These are phyloP conservation scores for Tragelaphus eurycerus DNA, from an alignment of 2,797 vertebrate species.

Conservation along the genomic window DNA sequence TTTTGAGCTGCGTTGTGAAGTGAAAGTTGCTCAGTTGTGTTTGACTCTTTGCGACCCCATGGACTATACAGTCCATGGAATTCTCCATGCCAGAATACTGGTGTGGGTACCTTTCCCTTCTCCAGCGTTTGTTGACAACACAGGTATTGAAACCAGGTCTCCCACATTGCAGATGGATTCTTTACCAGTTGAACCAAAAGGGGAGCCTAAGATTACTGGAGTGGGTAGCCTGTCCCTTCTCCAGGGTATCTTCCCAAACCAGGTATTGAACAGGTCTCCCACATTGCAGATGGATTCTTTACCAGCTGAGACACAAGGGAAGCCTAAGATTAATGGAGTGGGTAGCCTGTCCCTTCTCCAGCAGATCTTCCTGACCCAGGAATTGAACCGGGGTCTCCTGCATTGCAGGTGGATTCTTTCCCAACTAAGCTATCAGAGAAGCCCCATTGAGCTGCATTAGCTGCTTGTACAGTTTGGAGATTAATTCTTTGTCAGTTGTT, in stretches of 20 bases:
- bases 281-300: background rate
- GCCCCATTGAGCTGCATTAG: background rate
- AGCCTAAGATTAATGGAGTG: background rate
- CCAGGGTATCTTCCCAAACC: background rate
- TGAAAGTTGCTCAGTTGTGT: background rate
- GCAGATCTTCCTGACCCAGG: background rate
- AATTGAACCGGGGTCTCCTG: background rate
- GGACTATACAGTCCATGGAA: background rate
- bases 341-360: background rate
- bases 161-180: background rate
- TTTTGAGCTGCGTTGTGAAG: background rate
- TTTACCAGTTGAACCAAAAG: background rate
- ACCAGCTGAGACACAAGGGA: background rate
- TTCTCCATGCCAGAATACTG: background rate
- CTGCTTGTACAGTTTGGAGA: background rate
- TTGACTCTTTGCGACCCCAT: fast-evolving
- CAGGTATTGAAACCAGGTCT: background rate
- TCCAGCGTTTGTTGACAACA: background rate
- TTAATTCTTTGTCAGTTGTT: background rate
- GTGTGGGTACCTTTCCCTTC: background rate
- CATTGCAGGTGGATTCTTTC: background rate
- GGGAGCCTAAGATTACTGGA: background rate
- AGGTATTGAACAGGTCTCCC: background rate
- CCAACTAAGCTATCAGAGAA: background rate
- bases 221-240: background rate